A percentile compares a stretch with the other conserved stretches of the same genome.
Conservation (phyloP, 2,113 vertebrate species). For the Anhinga rufa region DNA sequence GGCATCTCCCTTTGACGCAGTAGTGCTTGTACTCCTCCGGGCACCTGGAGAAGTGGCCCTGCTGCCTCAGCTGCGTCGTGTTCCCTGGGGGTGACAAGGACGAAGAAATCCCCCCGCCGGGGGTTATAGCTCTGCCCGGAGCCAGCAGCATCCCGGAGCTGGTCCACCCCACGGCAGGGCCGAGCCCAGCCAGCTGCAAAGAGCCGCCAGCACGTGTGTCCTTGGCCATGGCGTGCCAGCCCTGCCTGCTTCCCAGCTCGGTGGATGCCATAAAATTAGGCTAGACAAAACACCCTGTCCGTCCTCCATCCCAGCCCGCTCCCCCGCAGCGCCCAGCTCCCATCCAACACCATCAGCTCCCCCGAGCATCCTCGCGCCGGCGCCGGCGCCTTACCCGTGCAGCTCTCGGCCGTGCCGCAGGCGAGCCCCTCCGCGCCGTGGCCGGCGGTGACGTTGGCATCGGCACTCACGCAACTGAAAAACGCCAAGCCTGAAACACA, state of each 20-base stretch:
- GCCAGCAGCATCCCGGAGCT: neutral
- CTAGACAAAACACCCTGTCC: neutral
- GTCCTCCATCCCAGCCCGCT: neutral
- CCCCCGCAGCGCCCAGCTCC: neutral
- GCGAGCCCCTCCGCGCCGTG: neutral
- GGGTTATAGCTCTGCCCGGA: neutral
- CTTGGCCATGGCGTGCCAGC: neutral
- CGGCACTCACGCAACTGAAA: neutral
- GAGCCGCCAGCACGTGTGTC: fast-evolving
- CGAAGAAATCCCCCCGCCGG: neutral
- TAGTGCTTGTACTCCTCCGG: slow-evolving; percentile 54
- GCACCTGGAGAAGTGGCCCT: slow-evolving; percentile 50
- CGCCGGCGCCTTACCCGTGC: neutral
- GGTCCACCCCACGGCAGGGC: neutral
- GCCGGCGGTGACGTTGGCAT: neutral
- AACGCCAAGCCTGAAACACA: neutral
- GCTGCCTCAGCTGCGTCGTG: neutral
- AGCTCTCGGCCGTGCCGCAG: neutral
- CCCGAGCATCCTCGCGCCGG: fast-evolving
- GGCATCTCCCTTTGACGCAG: slow-evolving; percentile 44
- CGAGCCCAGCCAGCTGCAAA: neutral
- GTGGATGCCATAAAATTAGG: fast-evolving
- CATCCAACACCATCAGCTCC: fast-evolving
- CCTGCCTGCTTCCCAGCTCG: neutral
- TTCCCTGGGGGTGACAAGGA: neutral